Evolutionary conservation across 1,140 invertebrate genomes (phyloP).

Genomic region (Brachionus calyciflorus): DNA sequence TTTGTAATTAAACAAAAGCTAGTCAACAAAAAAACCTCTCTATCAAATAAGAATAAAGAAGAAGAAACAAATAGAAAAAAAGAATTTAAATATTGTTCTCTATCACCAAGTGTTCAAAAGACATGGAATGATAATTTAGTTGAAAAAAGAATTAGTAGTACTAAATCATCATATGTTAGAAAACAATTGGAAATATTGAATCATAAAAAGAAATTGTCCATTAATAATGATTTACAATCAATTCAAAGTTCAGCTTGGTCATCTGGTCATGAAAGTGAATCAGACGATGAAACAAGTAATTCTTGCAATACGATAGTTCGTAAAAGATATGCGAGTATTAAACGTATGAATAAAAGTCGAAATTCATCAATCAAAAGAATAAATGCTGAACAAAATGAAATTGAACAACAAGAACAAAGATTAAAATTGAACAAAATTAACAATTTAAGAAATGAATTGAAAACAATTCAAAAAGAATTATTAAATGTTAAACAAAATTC

Average conservation of each 20-base stretch:
- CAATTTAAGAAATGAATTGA: background rate
- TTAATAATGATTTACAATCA: too few species aligned
- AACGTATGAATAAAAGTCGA: too few species aligned
- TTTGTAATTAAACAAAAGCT: constrained; percentile 20
- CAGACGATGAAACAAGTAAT: too few species aligned
- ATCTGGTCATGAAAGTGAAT: too few species aligned
- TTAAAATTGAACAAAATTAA: background rate
- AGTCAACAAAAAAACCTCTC: too few species aligned
- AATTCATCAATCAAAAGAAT: too few species aligned
- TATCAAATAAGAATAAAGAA: background rate
- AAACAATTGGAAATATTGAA: constrained; percentile 34
- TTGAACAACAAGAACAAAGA: too few species aligned
- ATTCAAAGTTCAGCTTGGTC: too few species aligned
- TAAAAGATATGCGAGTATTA: too few species aligned
- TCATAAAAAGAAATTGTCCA: background rate
- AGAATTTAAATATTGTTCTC: background rate
- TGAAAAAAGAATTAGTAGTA: too few species aligned
- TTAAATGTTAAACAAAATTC: background rate
- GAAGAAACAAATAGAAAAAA: background rate
- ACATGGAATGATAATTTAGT: background rate
- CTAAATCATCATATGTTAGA: constrained; percentile 3
- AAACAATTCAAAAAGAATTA: background rate
- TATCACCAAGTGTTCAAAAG: constrained; percentile 30
- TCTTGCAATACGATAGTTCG: too few species aligned
- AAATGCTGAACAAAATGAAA: too few species aligned